Evolutionary conservation across 2,888 invertebrate species (phyloP), one percentile per base, ranked within the genome.

Genomic region (Barypeithes pellucidus): DNA sequence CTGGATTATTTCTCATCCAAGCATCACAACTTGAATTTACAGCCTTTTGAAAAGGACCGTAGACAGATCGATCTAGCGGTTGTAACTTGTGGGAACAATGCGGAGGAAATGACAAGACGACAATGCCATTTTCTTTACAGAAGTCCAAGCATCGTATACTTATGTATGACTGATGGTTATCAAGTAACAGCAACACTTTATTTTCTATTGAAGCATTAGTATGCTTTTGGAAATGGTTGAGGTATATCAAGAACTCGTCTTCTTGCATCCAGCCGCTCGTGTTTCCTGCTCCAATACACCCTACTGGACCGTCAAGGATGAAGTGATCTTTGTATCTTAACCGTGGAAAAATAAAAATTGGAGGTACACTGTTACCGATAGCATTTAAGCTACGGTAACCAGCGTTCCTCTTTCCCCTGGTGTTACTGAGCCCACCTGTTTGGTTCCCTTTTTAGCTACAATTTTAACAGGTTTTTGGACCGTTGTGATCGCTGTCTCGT

Each of bases 381-480:
- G 67, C 72, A 29, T 77, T 77, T n/a, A 39, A 50, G 62, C 29
- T 11, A 65, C 50, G 5, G 70, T 75, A 7, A 70, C 65, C 14
- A 75, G 36, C 14, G 66, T 72, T 22, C 83, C 82, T 60, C 82
- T 73, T 78, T 85, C 84, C 5, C 79, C 83, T n/a, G 84, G 85
- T 20, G 84, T 84, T 45, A 85, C 52, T 7, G 80, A 76, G 20
- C 84, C 82, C 9, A 86, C 81, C 78, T 85, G 85, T 66, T 81
- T 82, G 5, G 67, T 62, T 43, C 85, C 85, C 76, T 80, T 81
- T 76, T 77, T 72, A 3, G 83, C 84, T 66, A 86, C 75, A 41
- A 86, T 73, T 76, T 79, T 80, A 61, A 79, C 75, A 12, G 85
- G 84, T 72, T 80, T 84, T 72, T 85, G 84, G n/a, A 63, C 43